A percentile compares a stretch with the other conserved stretches of the same genome.
These are phyloP conservation scores for Anas platyrhynchos DNA, from an alignment of 2,113 vertebrate genomes.

Conservation along the genomic window DNA sequence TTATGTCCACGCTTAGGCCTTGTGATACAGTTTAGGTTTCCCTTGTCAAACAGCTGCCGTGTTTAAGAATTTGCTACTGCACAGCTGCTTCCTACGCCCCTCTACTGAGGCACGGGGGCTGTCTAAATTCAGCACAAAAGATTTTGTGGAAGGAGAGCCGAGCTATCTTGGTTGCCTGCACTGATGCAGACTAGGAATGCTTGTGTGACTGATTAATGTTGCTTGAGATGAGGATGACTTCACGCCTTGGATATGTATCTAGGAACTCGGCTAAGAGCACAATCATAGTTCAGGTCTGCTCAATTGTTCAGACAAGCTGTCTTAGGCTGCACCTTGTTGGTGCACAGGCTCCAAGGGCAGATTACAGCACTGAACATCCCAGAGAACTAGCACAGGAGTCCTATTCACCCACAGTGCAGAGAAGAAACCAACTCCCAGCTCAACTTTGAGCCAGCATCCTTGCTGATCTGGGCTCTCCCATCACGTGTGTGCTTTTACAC, in stretches of 20 bases:
- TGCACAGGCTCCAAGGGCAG: neutral
- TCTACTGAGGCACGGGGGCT: neutral
- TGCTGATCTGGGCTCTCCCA: neutral
- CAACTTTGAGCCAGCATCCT: neutral
- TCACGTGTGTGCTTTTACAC: neutral
- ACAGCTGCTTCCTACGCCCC: conserved; percentile 47
- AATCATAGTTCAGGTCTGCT: neutral
- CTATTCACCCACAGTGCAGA: neutral
- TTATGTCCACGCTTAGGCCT: neutral
- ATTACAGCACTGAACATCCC: neutral
- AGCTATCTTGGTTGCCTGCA: neutral
- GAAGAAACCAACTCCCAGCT: no score
- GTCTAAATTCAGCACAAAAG: conserved; percentile 20
- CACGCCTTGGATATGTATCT: fast-evolving
- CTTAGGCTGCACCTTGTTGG: neutral
- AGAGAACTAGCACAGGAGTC: neutral
- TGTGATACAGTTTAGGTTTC: neutral
- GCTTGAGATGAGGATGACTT: neutral
- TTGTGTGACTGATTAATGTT: neutral
- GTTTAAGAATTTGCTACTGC: conserved; percentile 10
- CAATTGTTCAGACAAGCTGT: neutral
- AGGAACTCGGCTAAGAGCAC: neutral
- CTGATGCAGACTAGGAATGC: neutral
- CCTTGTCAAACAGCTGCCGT: conserved; percentile 11
- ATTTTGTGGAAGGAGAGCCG: neutral